phyloP scores from a whole-genome alignment of 2,113 vertebrate species.

The Xiphophorus couchianus region DNA sequence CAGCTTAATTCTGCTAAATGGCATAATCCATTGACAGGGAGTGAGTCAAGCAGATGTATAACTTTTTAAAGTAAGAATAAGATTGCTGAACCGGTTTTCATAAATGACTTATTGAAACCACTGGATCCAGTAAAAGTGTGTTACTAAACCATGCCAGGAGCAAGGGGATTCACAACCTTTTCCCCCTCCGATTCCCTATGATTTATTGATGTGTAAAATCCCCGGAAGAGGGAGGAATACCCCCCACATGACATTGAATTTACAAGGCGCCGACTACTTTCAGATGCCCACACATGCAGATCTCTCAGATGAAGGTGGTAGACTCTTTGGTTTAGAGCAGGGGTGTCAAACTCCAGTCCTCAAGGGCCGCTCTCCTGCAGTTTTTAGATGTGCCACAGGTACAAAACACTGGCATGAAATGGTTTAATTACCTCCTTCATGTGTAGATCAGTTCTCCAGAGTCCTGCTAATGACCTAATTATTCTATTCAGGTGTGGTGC shows the following conservation, averaged over 20 bases:
- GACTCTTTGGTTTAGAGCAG: conserved; percentile 54
- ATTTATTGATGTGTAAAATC: conserved; percentile 52
- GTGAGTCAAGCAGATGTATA: conserved; percentile 16
- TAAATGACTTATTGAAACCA: conserved; percentile 32
- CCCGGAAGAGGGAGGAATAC: conserved; percentile 48
- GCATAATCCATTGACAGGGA: neutral
- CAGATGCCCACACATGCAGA: conserved; percentile 54
- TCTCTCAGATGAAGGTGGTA: conserved; percentile 38
- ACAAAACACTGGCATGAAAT: no score
- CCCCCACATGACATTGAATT: conserved; percentile 24
- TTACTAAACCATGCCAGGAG: conserved; percentile 28
- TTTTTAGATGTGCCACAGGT: no score
- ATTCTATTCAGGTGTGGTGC: no score
- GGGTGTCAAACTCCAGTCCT: no score
- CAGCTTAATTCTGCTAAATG: conserved; percentile 33
- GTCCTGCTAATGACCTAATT: no score
- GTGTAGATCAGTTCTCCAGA: no score
- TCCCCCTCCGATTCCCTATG: conserved; percentile 4
- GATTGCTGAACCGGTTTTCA: neutral
- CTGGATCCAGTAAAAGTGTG: conserved; percentile 30
- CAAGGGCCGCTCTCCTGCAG: no score
- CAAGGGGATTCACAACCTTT: conserved; percentile 24
- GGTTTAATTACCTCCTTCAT: no score
- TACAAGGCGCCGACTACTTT: conserved; percentile 40
- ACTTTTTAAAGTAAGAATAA: neutral